These are phyloP conservation scores for Sylvilagus floridanus DNA, from an alignment of 2,797 vertebrate genomes.

Conservation along the genomic window DNA sequence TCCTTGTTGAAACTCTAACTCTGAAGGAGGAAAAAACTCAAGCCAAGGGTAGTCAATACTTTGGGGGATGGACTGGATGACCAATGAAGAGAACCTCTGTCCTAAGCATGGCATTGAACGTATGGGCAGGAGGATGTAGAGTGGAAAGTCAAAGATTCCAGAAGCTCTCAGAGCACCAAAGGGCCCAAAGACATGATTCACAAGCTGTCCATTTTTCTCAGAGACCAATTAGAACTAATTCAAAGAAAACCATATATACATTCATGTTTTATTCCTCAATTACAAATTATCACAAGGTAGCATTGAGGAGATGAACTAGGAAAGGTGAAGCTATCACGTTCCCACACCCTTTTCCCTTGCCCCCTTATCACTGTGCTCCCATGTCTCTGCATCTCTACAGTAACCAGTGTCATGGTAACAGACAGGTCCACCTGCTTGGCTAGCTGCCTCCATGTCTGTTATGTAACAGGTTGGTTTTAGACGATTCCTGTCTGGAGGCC, in stretches of 20 bases:
- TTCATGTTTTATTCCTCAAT: background rate
- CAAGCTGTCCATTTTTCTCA: background rate
- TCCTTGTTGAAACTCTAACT: background rate
- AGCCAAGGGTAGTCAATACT: background rate
- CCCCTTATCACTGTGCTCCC: too few species aligned
- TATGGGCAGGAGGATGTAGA: background rate
- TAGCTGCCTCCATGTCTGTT: too few species aligned
- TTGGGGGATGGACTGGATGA: background rate
- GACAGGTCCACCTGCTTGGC: too few species aligned
- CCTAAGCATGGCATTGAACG: background rate
- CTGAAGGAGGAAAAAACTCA: background rate
- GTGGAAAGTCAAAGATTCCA: background rate
- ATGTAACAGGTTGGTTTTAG: too few species aligned
- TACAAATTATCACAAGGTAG: background rate
- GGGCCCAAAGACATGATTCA: background rate
- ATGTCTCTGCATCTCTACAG: too few species aligned
- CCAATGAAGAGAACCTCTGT: background rate
- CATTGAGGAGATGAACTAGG: too few species aligned
- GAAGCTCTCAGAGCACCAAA: background rate
- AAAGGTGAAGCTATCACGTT: too few species aligned
- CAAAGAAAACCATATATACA: background rate
- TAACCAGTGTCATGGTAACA: too few species aligned
- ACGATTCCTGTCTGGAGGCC: too few species aligned
- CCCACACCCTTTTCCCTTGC: too few species aligned
- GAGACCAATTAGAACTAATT: conserved; percentile 9